Conservation (phyloP, 2,113 vertebrate species). For the Suricata suricatta region DNA sequence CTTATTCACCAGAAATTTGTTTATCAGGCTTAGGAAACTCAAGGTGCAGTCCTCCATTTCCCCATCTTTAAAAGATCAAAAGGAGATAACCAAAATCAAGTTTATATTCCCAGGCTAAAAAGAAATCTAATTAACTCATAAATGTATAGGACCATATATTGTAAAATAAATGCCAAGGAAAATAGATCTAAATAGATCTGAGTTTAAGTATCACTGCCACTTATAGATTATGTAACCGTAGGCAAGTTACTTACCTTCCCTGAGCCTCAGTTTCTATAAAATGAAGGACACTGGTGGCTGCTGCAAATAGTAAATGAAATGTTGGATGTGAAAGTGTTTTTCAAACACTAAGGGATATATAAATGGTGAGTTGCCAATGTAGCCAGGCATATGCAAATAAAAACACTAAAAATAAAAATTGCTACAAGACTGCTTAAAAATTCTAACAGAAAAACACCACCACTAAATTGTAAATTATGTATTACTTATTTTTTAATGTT, state of each 20-base stretch:
- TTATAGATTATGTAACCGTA: neutral
- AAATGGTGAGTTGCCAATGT: neutral
- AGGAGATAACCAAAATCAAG: neutral
- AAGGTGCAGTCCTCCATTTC: conserved; percentile 31
- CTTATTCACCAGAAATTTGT: conserved; percentile 1
- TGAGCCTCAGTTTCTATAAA: conserved; percentile 35
- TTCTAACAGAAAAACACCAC: neutral
- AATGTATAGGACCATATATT: neutral
- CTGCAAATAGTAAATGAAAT: conserved; percentile 37
- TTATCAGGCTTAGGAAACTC: conserved; percentile 27
- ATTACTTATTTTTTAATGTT: neutral
- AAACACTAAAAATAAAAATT: conserved; percentile 36
- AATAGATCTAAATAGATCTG: neutral
- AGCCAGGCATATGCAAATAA: conserved; percentile 40
- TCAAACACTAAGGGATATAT: neutral
- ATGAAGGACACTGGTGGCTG: neutral
- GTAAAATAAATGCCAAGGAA: neutral
- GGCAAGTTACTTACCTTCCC: conserved; percentile 3
- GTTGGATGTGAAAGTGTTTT: conserved; percentile 6
- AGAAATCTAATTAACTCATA: conserved; percentile 40
- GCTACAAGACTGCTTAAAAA: neutral
- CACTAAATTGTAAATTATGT: conserved; percentile 12
- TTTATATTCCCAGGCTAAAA: conserved; percentile 5
- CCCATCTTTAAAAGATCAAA: neutral
- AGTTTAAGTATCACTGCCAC: neutral